Base-by-base conservation (phyloP, 1,140 invertebrate species). In the Mizuhopecten yessoensis region DNA sequence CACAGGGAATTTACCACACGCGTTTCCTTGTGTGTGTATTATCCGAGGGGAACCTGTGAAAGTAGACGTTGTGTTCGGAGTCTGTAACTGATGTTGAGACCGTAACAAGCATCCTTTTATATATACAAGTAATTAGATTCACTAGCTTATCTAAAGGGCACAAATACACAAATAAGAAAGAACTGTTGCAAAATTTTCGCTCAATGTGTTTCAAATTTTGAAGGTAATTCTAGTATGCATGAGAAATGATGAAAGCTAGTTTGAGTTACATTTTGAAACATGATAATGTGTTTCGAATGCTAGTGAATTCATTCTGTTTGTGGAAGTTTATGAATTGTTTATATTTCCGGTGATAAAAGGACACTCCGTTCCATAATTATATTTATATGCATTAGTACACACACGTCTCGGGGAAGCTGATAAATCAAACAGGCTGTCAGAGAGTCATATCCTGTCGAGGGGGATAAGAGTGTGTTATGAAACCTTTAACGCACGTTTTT, bases 261-360 rank as follows among this genome's bases (percentile, higher is more conserved):
- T 75, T 23, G 57, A 75, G 57, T 75, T 29, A 29, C n/a, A 29
- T 5, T 75, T 29, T 23, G 57, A 75, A 29, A 75, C 29, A 75
- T 29, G 57, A 75, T 75, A n/a, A 75, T 75, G 57, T 29, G 57
- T 75, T 75, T 75, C 57, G n/a, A 75, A 75, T 75, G 23, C 57
- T 0, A 17, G 57, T 7, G 23, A 75, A 75, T 75, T 75, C 29
- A 75, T 29, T 29, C 57, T 75, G 57, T 75, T 75, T 75, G 1
- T 1, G n/a, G 9, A 75, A 75, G 57, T n/a, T 23, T 75, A 75
- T 9, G 9, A 17, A 75, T 75, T 75, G 57, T 75, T 75, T 75
- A 75, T 75, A 75, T 75, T 75, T 75, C 57, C 57, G 57, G 57
- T 75, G 57, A 75, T 75, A 75, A 75, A 75, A 75, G 57, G 57